Percentiles rank a stretch among this genome's conserved stretches.
Evolutionary conservation across 2,113 vertebrate genomes (phyloP).

Genomic region (Erinaceus europaeus): DNA sequence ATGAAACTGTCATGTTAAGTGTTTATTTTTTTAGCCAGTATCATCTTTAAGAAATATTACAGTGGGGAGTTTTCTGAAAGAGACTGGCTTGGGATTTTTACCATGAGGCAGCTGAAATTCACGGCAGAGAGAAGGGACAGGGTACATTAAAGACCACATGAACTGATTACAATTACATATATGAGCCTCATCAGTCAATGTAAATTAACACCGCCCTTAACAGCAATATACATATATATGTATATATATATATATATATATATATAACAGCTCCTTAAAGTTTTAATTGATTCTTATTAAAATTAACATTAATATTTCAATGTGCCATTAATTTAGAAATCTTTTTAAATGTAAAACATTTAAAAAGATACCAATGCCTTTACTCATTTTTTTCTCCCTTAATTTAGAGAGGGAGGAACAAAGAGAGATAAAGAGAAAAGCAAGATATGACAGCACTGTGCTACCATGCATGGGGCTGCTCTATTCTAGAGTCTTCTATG

Average conservation of each 20-base stretch:
- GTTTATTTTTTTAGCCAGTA: neutral
- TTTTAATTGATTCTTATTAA: neutral
- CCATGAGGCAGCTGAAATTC: neutral
- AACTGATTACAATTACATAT: neutral
- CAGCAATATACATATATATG: neutral
- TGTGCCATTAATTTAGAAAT: no score
- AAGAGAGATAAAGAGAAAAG: no score
- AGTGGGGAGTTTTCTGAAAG: neutral
- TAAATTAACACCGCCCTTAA: neutral
- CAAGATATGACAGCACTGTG: no score
- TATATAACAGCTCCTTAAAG: no score
- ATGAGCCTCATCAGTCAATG: neutral
- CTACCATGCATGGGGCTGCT: no score
- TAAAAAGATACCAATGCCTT: no score
- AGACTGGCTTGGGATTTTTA: neutral
- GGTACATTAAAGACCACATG: neutral
- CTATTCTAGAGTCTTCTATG: no score
- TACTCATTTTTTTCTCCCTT: no score
- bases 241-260: no score
- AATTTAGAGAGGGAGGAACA: no score
- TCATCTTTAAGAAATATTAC: constrained; percentile 22
- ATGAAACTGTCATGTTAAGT: neutral
- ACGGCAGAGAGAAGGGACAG: neutral
- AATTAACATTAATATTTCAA: neutral
- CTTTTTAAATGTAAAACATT: no score